Conservation (phyloP, 2,113 vertebrate genomes). For the Melospiza melodia region DNA sequence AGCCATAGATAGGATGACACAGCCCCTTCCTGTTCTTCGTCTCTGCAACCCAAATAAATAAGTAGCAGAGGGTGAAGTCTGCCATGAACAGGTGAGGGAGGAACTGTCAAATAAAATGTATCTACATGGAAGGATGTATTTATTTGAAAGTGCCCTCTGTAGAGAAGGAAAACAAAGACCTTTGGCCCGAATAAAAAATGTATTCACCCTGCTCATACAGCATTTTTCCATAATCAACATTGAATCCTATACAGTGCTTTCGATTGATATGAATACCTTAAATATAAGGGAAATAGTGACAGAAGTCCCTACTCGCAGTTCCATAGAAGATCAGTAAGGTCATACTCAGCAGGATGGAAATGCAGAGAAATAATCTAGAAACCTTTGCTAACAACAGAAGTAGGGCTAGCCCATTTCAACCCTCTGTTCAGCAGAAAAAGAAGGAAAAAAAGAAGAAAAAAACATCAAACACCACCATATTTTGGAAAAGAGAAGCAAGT, state of each 20-base stretch:
- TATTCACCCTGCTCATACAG: not conserved
- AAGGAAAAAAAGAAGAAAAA: too few species aligned
- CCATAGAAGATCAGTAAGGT: not conserved
- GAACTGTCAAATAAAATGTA: not conserved
- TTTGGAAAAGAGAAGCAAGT: not conserved
- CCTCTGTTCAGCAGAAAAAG: not conserved
- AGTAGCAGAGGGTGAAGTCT: not conserved
- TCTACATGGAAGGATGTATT: not conserved
- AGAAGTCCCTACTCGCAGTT: not conserved
- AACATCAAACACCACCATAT: accelerated
- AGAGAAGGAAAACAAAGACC: not conserved
- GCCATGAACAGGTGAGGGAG: not conserved
- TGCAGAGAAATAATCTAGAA: not conserved
- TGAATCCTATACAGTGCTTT: not conserved
- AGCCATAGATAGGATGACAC: not conserved
- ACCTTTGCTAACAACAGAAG: not conserved
- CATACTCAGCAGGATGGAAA: not conserved
- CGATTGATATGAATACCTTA: not conserved
- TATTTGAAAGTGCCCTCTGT: not conserved
- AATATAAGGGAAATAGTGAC: not conserved
- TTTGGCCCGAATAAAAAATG: not conserved
- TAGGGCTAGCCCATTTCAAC: not conserved
- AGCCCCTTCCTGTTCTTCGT: not conserved
- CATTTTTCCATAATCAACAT: not conserved
- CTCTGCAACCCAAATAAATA: not conserved